A percentile compares a stretch with the other conserved stretches of the same genome.
These are phyloP conservation scores for Scomber japonicus DNA, from an alignment of 2,113 vertebrate species.

Conservation along the genomic window DNA sequence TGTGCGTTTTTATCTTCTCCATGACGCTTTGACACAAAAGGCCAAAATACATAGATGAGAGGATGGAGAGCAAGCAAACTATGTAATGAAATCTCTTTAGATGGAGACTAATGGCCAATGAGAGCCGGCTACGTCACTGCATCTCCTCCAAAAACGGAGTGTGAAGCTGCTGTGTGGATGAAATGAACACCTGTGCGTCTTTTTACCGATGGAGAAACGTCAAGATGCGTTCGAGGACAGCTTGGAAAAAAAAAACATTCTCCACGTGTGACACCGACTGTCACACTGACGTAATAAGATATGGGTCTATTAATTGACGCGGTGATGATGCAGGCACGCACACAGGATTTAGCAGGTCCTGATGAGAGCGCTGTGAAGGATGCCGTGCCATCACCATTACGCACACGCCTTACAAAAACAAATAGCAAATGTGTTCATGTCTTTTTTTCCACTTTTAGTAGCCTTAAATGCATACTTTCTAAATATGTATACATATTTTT, in stretches of 20 bases:
- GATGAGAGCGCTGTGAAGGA: background rate
- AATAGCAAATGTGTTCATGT: background rate
- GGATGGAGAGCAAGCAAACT: background rate
- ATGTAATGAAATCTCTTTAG: background rate
- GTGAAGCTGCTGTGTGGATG: background rate
- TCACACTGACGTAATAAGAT: background rate
- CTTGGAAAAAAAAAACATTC: background rate
- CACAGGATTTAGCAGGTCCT: conserved; percentile 3
- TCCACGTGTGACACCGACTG: background rate
- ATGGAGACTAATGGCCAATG: conserved; percentile 39
- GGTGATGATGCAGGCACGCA: background rate
- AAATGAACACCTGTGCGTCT: conserved; percentile 61
- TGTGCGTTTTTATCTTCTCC: no score
- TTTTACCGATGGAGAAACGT: background rate
- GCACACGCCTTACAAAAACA: background rate
- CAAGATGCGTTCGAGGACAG: conserved; percentile 26
- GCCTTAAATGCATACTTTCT: background rate
- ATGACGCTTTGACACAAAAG: background rate
- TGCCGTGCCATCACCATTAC: background rate
- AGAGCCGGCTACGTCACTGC: conserved; percentile 23
- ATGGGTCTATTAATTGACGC: background rate
- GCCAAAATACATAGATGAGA: background rate
- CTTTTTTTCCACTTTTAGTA: background rate
- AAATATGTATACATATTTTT: no score
- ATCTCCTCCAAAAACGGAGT: background rate